Conservation (phyloP, 2,888 invertebrate species). For the Cartodere bifasciata region DNA sequence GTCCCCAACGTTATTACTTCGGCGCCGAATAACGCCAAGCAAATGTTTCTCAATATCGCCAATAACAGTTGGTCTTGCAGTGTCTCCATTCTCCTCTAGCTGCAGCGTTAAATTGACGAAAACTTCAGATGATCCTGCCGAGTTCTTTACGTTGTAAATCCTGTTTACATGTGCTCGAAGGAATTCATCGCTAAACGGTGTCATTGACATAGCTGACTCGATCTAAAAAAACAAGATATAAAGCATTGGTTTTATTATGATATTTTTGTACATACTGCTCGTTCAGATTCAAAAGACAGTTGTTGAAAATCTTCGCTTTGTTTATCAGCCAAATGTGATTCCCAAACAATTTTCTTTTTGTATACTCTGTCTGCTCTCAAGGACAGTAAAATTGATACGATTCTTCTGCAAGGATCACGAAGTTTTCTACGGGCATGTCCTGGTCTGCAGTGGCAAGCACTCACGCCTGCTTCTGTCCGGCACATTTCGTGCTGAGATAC, state of each 20-base stretch:
- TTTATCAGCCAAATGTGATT: slow-evolving; percentile 56
- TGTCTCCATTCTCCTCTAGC: slow-evolving; percentile 65
- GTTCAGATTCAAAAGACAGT: slow-evolving; percentile 71
- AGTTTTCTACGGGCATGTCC: slow-evolving; percentile 59
- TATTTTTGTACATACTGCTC: slow-evolving; percentile 65
- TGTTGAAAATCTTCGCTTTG: slow-evolving; percentile 72
- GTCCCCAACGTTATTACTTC: slow-evolving; percentile 79
- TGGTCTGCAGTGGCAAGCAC: slow-evolving; percentile 77
- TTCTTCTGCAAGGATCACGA: slow-evolving; percentile 63
- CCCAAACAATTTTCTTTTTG: slow-evolving; percentile 69
- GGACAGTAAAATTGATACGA: slow-evolving; percentile 66
- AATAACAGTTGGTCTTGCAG: slow-evolving; percentile 51
- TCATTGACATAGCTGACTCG: slow-evolving; percentile 86
- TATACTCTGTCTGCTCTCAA: slow-evolving; percentile 73
- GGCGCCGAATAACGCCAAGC: slow-evolving; percentile 65
- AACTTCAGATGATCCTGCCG: slow-evolving; percentile 57
- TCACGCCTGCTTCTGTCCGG: slow-evolving; percentile 74
- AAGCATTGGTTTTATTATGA: too few relatives aligned
- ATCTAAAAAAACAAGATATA: slow-evolving; percentile 42
- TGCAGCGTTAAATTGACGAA: slow-evolving; percentile 76
- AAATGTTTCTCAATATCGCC: slow-evolving; percentile 74
- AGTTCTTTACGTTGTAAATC: slow-evolving; percentile 59
- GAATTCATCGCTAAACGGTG: slow-evolving; percentile 79
- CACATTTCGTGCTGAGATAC: slow-evolving; percentile 79
- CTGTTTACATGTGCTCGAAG: slow-evolving; percentile 69